A percentile compares a stretch with the other conserved stretches of the same genome.
Evolutionary conservation across 37 sponge, comb jelly and placozoan species (phyloP).

Genomic region (Chondrosia reniformis): DNA sequence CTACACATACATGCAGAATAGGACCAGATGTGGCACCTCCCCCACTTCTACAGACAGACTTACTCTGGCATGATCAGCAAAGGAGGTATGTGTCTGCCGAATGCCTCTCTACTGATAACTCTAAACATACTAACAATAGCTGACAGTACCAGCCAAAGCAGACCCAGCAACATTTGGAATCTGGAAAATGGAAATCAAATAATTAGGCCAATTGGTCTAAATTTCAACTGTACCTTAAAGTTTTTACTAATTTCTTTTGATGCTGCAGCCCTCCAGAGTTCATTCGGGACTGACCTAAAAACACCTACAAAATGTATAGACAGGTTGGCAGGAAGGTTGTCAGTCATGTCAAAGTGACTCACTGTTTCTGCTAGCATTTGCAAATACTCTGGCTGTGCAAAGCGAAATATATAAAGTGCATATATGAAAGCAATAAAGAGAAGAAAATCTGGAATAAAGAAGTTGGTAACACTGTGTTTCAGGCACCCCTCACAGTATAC

Average conservation of each 20-base stretch:
- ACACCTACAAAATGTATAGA: slow-evolving; percentile 42
- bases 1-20: slow-evolving; percentile 15
- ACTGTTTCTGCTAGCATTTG: slow-evolving; percentile 76
- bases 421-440: slow-evolving; percentile 55
- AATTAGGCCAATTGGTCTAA: background rate
- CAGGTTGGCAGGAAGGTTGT: no score
- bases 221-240: slow-evolving; percentile 20
- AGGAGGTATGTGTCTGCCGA: background rate
- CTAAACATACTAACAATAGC: slow-evolving; percentile 33
- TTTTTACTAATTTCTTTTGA: slow-evolving; percentile 54
- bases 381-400: slow-evolving; percentile 63
- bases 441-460: slow-evolving; percentile 64
- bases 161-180: slow-evolving; percentile 36
- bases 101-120: background rate
- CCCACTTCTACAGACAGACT: background rate
- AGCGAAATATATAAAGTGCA: slow-evolving; percentile 73
- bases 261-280: slow-evolving; percentile 32
- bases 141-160: slow-evolving; percentile 55
- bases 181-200: no score
- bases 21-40: background rate
- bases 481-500: background rate
- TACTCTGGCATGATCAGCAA: background rate
- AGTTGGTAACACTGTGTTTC: slow-evolving; percentile 43
- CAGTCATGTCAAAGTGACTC: slow-evolving; percentile 7
- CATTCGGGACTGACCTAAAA: slow-evolving; percentile 47